Conservation (phyloP, 2,888 invertebrate species). For the Trichacis sp. region DNA sequence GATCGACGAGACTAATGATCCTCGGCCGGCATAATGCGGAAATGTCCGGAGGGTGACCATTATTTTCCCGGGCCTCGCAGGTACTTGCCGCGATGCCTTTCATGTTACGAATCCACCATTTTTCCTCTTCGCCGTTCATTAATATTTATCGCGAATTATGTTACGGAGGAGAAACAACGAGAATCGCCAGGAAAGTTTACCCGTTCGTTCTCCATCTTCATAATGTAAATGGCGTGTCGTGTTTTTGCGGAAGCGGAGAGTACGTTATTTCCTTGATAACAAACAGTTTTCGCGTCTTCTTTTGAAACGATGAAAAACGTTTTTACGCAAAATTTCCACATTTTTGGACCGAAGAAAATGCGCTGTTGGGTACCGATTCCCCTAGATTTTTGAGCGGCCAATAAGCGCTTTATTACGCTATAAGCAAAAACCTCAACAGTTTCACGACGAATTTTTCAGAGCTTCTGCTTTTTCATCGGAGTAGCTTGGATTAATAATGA, state of each 20-base stretch:
- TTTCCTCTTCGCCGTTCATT: constrained; percentile 6
- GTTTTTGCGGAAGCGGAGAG: constrained; percentile 2
- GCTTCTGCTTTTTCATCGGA: too few species aligned
- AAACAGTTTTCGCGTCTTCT: neutral
- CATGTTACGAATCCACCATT: neutral
- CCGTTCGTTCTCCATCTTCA: neutral
- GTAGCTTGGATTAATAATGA: too few species aligned
- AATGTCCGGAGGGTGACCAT: constrained; percentile 27
- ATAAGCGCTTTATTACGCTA: neutral
- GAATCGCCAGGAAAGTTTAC: constrained; percentile 2
- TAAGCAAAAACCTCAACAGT: too few species aligned
- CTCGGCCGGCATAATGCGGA: constrained; percentile 29
- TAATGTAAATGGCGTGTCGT: neutral
- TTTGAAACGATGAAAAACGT: neutral
- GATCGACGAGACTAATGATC: constrained; percentile 21
- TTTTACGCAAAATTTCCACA: neutral
- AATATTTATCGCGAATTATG: constrained; percentile 12
- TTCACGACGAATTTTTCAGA: too few species aligned
- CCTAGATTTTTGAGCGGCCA: neutral
- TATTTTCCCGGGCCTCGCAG: constrained; percentile 7
- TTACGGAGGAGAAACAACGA: neutral
- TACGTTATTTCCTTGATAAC: neutral
- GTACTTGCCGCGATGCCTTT: too few species aligned
- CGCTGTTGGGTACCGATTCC: too few species aligned
- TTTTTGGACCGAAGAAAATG: too few species aligned